Conservation (phyloP, 2,888 invertebrate species). For the Aphidoletes aphidimyza region DNA sequence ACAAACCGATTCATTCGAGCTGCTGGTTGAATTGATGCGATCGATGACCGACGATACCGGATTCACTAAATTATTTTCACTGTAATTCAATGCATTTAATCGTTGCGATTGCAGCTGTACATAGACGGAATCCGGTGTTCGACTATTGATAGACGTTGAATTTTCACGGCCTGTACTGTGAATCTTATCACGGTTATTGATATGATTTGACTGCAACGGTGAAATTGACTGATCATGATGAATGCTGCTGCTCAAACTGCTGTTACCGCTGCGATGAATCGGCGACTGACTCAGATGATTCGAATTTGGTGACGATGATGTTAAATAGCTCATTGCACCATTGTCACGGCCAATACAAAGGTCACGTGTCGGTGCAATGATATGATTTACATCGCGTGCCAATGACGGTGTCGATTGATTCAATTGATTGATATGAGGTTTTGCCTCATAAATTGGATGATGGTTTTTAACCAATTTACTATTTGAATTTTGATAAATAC, state of each 20-base stretch:
- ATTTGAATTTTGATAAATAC: slow-evolving; percentile 60
- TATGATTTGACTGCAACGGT: slow-evolving; percentile 55
- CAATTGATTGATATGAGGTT: slow-evolving; percentile 60
- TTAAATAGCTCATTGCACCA: slow-evolving; percentile 58
- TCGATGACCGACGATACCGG: slow-evolving; percentile 59
- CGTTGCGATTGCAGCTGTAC: slow-evolving; percentile 56
- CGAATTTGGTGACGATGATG: slow-evolving; percentile 35
- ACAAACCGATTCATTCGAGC: slow-evolving; percentile 87
- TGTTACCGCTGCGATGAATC: slow-evolving; percentile 54
- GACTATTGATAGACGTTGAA: neutral
- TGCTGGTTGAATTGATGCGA: slow-evolving; percentile 72
- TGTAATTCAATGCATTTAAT: slow-evolving; percentile 56
- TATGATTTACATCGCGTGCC: slow-evolving; percentile 56
- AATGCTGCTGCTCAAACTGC: slow-evolving; percentile 57
- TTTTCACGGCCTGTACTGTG: neutral
- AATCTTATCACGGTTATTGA: slow-evolving; percentile 56
- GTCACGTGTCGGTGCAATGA: slow-evolving; percentile 57
- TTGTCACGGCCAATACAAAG: slow-evolving; percentile 57
- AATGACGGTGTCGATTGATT: slow-evolving; percentile 58
- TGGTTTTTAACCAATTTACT: slow-evolving; percentile 53
- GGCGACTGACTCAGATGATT: slow-evolving; percentile 54
- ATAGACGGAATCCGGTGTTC: slow-evolving; percentile 55
- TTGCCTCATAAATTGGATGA: slow-evolving; percentile 57
- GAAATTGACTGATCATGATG: slow-evolving; percentile 49
- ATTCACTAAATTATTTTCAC: slow-evolving; percentile 56